phyloP scores from a whole-genome alignment of 2,113 vertebrate species.

The Callithrix jacchus region DNA sequence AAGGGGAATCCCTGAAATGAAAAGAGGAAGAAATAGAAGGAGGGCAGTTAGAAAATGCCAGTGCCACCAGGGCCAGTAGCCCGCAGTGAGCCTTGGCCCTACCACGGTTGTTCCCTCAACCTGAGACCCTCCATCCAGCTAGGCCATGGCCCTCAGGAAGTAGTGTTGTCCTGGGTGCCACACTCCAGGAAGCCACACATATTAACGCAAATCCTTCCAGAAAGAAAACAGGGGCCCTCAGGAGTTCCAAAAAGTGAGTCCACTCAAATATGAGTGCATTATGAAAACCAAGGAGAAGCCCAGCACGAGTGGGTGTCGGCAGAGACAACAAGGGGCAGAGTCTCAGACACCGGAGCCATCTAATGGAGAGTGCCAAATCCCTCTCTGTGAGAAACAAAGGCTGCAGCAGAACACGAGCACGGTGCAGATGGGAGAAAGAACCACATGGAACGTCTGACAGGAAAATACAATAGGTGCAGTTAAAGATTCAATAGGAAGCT shows the following conservation, averaged over 20 bases:
- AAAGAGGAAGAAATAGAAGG: accelerated
- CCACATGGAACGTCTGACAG: accelerated
- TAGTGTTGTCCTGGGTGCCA: background rate
- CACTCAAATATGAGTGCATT: background rate
- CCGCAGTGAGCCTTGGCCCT: background rate
- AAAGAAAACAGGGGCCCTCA: background rate
- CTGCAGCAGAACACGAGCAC: background rate
- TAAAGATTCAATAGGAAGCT: accelerated
- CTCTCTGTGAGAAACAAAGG: background rate
- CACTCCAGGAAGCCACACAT: background rate
- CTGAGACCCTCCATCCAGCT: too few relatives aligned
- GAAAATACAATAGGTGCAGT: accelerated
- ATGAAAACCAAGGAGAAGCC: background rate
- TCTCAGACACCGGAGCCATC: background rate
- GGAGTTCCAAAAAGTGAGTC: background rate
- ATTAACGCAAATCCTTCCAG: background rate
- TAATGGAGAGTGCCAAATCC: accelerated
- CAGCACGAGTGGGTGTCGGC: background rate
- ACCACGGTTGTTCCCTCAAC: background rate
- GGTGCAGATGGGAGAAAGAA: accelerated
- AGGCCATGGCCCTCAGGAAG: background rate
- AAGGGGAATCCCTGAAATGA: background rate
- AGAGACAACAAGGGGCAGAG: background rate
- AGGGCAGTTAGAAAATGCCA: background rate
- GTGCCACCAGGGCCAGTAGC: background rate